Evolutionary conservation across 2,888 invertebrate species (phyloP), one percentile per base, ranked within the genome.

Genomic region (Tipula unca): DNA sequence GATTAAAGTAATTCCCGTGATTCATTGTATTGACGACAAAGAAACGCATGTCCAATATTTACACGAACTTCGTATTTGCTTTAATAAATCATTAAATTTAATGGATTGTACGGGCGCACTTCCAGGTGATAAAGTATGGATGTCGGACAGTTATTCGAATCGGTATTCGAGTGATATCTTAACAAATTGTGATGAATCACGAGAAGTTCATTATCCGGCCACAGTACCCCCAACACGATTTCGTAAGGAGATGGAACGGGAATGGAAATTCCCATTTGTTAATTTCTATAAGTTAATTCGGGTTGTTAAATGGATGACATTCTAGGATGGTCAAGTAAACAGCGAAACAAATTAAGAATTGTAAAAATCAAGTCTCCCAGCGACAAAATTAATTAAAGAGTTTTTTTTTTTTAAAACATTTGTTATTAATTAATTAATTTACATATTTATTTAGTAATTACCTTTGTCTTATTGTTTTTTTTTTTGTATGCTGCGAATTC

Each of bases 21-120:
- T 96, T 83, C 92, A 94, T 88, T 96, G 96, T 88, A 90, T 92
- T 5, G 91, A 91, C 48, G 94, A 95, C 88, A 90, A 92, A 89
- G 90, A 92, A 86, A 92, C 92, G 0, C 92, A 93, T 29, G 90
- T 92, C 25, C 92, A 92, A 1, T 94, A 93, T 88, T 89, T 96
- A 85, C 92, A 93, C 25, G 96, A 96, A 89, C 93, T 96, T 86
- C 92, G 95, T 25, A 92, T 96, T 85, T 96, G 96, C 88, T 94
- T 96, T 87, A 92, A 94, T 88, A 96, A 95, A 88, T 89, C 90
- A 0, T 89, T 96, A 25, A 89, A 93, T 48, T 88, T 95, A 17
- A 91, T 93, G 1, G 92, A 95, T 89, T 96, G 96, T 88, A 93
- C 95, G 89, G 93, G 93, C 10, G 91, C 93, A 0, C 89, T 88